phyloP scores from a whole-genome alignment of 2,113 vertebrate genomes.

The Canis aureus region DNA sequence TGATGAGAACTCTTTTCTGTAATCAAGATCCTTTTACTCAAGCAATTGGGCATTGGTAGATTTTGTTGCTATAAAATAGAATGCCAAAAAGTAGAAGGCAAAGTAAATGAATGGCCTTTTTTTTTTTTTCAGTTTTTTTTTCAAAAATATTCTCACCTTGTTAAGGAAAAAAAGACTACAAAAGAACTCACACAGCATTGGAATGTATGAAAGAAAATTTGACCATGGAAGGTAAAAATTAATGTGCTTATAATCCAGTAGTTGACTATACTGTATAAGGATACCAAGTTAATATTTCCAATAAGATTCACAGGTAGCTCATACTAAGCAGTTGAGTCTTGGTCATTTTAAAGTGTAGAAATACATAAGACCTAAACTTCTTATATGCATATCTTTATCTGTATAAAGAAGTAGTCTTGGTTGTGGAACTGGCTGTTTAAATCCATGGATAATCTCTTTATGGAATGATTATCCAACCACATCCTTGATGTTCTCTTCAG shows the following conservation, averaged over 20 bases:
- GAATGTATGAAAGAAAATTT: slow-evolving; percentile 44
- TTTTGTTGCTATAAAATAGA: background rate
- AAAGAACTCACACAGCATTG: background rate
- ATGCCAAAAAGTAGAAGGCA: background rate
- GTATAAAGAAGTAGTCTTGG: background rate
- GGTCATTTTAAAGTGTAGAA: background rate
- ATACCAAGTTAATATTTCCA: background rate
- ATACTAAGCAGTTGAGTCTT: background rate
- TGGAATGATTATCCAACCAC: background rate
- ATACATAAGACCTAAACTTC: background rate
- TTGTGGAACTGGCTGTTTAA: background rate
- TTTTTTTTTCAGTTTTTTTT: slow-evolving; percentile 70
- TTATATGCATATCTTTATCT: background rate
- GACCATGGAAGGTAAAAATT: slow-evolving; percentile 68
- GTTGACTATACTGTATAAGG: background rate
- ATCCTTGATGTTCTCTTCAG: background rate
- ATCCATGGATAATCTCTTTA: background rate
- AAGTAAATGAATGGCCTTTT: slow-evolving; percentile 45
- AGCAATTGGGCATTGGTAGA: background rate
- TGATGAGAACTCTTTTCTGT: background rate
- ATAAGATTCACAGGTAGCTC: background rate
- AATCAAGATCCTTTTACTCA: background rate
- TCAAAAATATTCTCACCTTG: slow-evolving; percentile 65
- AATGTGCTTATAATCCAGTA: background rate
- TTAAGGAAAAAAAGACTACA: slow-evolving; percentile 36